phyloP scores from a whole-genome alignment of 2,113 vertebrate genomes.

The Alethe castanea region DNA sequence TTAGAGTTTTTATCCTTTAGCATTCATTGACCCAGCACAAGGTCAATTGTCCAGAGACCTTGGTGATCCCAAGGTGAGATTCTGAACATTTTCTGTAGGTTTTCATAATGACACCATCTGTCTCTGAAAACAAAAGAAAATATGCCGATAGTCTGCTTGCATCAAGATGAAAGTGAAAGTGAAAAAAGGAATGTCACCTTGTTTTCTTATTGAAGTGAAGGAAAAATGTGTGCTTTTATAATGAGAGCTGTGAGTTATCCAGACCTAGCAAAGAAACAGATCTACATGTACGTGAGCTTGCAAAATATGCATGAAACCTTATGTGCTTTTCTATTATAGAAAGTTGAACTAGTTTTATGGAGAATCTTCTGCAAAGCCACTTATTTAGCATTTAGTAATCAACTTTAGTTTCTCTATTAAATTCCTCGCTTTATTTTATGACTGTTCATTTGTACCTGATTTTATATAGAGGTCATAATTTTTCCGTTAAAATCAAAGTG shows the following conservation, averaged over 20 bases:
- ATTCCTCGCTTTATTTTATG: neutral
- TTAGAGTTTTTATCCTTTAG: neutral
- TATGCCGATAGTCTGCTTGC: accelerated
- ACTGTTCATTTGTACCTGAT: neutral
- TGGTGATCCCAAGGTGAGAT: neutral
- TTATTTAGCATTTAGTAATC: neutral
- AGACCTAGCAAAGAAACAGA: neutral
- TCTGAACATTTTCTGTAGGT: neutral
- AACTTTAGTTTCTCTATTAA: neutral
- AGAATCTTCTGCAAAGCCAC: neutral
- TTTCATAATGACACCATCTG: neutral
- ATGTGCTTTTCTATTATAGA: neutral
- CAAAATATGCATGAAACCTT: neutral
- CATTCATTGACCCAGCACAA: neutral
- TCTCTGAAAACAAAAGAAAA: neutral
- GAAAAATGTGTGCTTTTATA: neutral
- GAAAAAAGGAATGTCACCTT: neutral
- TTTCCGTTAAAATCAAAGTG: neutral
- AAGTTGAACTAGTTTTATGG: neutral
- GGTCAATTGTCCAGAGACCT: neutral
- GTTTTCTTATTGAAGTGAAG: neutral
- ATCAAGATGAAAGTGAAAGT: slow-evolving; percentile 13
- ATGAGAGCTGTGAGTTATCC: neutral
- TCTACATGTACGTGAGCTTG: neutral
- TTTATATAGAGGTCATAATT: neutral